Conservation (phyloP, 2,797 vertebrate genomes). For the Remorina albescens region DNA sequence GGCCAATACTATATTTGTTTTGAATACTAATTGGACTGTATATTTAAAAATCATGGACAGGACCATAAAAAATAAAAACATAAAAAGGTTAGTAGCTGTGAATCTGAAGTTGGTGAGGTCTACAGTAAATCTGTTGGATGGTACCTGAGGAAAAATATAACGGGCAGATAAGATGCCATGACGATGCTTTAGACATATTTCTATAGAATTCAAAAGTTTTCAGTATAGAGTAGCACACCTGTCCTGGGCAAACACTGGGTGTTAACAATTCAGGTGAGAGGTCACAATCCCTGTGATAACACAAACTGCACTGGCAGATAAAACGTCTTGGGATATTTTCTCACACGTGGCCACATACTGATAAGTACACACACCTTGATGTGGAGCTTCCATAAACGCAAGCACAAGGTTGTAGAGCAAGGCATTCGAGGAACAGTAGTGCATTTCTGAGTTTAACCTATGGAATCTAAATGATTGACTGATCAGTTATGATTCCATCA, state of each 20-base stretch:
- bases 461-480: slow-evolving; percentile 44
- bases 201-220: slow-evolving; percentile 25
- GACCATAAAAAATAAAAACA: not conserved
- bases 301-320: slow-evolving; percentile 9
- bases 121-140: slow-evolving; percentile 65
- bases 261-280: slow-evolving; percentile 17
- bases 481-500: slow-evolving; percentile 17
- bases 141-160: slow-evolving; percentile 72
- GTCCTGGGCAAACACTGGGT: slow-evolving; percentile 19
- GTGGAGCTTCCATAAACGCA: slow-evolving; percentile 29
- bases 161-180: slow-evolving; percentile 35
- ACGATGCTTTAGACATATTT: slow-evolving; percentile 9
- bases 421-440: slow-evolving; percentile 70
- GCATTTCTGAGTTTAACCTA: slow-evolving; percentile 46
- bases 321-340: slow-evolving; percentile 9
- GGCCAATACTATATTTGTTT: not conserved
- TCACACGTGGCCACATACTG: not conserved
- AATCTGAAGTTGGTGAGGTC: slow-evolving; percentile 46
- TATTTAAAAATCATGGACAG: slow-evolving; percentile 2
- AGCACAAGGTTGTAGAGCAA: slow-evolving; percentile 44
- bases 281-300: slow-evolving; percentile 6
- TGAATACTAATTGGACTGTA: not conserved
- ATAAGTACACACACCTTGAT: slow-evolving; percentile 11
- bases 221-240: slow-evolving; percentile 14
- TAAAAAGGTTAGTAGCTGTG: slow-evolving; percentile 6